phyloP scores from a whole-genome alignment of 92 coral and sea anemone genomes.

The Bergia puertoricense region DNA sequence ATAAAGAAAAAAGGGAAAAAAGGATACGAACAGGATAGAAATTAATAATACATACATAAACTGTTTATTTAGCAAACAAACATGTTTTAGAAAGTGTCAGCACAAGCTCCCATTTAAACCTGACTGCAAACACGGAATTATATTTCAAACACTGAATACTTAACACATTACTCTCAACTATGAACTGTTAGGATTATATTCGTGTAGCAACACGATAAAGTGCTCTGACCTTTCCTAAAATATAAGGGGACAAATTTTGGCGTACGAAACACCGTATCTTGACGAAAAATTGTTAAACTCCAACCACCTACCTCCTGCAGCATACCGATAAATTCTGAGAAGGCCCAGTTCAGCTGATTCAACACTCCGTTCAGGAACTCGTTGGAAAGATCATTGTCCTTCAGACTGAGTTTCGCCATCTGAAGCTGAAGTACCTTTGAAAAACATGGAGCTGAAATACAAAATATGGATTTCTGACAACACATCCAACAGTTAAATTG shows the following conservation, averaged over 20 bases:
- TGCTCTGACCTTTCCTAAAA: not conserved
- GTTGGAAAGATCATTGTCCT: conserved; percentile 77
- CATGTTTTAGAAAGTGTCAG: no score
- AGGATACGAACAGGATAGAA: no score
- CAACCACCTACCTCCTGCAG: conserved; percentile 77
- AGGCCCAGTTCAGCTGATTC: conserved; percentile 99
- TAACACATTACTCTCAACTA: no score
- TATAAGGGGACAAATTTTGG: not conserved
- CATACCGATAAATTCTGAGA: conserved; percentile 99
- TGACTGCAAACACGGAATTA: not conserved
- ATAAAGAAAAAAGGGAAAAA: no score
- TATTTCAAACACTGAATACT: not conserved
- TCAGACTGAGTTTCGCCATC: conserved; percentile 76
- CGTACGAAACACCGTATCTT: not conserved
- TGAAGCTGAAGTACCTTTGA: conserved; percentile 72
- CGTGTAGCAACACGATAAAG: no score
- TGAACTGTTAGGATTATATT: no score
- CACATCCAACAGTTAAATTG: no score
- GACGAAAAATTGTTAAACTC: not conserved
- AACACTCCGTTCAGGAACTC: conserved; percentile 92
- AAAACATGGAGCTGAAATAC: conserved; percentile 77
- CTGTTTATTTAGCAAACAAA: no score
- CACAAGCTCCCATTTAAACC: no score
- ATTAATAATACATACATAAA: no score
- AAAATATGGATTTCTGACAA: not conserved